Percentiles rank a stretch among this genome's conserved stretches.
phyloP scores from a whole-genome alignment of 2,113 vertebrate species.

The Xiphophorus maculatus region DNA sequence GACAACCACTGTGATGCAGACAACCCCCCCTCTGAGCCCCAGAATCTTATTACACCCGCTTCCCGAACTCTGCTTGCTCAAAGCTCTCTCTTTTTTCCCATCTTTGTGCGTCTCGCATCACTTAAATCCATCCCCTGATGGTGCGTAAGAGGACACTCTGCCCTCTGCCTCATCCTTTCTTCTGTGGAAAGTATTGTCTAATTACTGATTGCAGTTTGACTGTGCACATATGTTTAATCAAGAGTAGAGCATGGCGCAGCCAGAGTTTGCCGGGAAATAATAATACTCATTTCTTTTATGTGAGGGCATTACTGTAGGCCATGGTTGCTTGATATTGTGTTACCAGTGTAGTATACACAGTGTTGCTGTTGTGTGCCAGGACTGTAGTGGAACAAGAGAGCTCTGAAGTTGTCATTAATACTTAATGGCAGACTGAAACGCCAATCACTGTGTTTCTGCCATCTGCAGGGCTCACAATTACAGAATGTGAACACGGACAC shows the following conservation, averaged over 20 bases:
- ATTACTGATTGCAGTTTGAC: conserved; percentile 39
- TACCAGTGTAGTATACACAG: conserved; percentile 21
- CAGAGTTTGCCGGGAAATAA: conserved; percentile 22
- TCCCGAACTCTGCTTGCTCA: conserved; percentile 1
- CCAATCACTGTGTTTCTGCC: conserved; percentile 56
- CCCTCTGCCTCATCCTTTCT: conserved; percentile 13
- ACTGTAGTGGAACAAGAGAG: conserved; percentile 54
- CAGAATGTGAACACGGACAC: conserved; percentile 64
- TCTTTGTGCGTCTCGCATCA: conserved; percentile 42
- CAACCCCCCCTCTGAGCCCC: not conserved
- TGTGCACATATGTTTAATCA: conserved; percentile 48
- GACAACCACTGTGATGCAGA: conserved; percentile 9
- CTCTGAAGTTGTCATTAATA: conserved; percentile 74
- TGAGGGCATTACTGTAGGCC: conserved; percentile 11
- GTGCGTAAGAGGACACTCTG: conserved; percentile 47
- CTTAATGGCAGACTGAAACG: conserved; percentile 64
- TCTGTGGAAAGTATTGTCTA: conserved; percentile 46
- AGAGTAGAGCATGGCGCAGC: conserved; percentile 13
- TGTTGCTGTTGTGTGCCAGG: conserved; percentile 32
- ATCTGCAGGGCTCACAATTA: conserved; percentile 68
- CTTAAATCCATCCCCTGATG: conserved; percentile 23
- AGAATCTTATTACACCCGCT: conserved; percentile 14
- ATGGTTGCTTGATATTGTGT: conserved; percentile 29
- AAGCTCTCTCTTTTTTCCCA: conserved; percentile 41
- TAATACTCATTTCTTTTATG: conserved; percentile 1